A percentile compares a stretch with the other conserved stretches of the same genome.
These are phyloP conservation scores for Etheostoma cragini DNA, from an alignment of 2,113 vertebrate genomes.

Conservation along the genomic window DNA sequence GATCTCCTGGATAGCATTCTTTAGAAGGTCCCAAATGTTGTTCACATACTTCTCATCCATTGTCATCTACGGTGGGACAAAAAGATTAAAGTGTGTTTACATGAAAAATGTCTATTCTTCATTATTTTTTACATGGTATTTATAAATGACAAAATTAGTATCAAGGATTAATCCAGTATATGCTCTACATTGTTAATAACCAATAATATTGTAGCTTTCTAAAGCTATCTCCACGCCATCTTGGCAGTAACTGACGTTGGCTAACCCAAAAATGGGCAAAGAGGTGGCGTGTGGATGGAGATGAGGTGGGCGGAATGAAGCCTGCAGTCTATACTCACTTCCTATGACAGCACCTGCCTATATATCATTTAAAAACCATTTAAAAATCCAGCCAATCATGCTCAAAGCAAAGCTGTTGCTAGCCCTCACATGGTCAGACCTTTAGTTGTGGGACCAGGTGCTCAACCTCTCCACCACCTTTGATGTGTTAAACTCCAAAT, in stretches of 20 bases:
- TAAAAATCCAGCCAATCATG: too few species aligned
- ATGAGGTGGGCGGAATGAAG: too few species aligned
- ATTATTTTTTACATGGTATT: neutral
- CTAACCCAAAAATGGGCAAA: too few species aligned
- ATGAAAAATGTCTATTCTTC: neutral
- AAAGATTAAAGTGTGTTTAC: neutral
- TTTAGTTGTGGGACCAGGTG: too few species aligned
- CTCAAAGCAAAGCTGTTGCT: too few species aligned
- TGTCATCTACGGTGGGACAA: constrained; percentile 87
- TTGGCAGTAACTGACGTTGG: too few species aligned
- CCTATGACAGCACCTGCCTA: too few species aligned
- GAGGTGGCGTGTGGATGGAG: too few species aligned
- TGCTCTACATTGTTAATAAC: neutral
- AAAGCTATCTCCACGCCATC: neutral
- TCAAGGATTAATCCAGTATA: neutral
- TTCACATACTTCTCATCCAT: constrained; percentile 99
- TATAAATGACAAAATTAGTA: neutral
- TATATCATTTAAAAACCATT: too few species aligned
- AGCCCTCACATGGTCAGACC: too few species aligned
- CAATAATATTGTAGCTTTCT: neutral
- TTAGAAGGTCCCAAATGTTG: constrained; percentile 98
- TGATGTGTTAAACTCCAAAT: neutral
- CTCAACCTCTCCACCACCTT: neutral
- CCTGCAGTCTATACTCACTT: too few species aligned
- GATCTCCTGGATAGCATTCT: constrained; percentile 99